A percentile compares a stretch with the other conserved stretches of the same genome.
Conservation (phyloP, 2,113 vertebrate species). For the Megaceryle torquata region DNA sequence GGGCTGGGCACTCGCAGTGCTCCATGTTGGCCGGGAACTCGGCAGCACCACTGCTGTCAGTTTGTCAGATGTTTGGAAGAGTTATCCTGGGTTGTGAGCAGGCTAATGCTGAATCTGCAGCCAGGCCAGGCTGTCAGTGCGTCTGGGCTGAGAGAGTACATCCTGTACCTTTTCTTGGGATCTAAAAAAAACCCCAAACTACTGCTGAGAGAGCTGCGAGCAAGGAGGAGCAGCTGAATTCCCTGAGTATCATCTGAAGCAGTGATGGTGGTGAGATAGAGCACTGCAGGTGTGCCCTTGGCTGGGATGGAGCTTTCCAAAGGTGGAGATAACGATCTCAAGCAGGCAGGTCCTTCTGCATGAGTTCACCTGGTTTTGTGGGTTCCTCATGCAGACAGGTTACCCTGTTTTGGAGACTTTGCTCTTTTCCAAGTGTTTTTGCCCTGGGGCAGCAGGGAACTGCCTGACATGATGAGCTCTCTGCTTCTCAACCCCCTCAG, state of each 20-base stretch:
- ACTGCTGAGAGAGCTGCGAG: neutral
- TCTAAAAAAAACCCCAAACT: neutral
- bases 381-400: neutral
- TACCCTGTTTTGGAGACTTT: neutral
- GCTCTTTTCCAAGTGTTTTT: neutral
- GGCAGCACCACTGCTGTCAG: rapidly evolving
- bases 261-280: neutral
- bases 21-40: neutral
- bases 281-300: neutral
- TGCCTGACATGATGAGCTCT: neutral
- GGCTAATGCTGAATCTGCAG: neutral
- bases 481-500: neutral
- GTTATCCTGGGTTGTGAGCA: neutral
- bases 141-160: neutral
- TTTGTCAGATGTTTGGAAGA: conserved; percentile 43
- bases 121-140: neutral
- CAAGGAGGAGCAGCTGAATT: conserved; percentile 15
- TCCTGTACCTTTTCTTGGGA: conserved; percentile 39
- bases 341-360: neutral
- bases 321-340: neutral
- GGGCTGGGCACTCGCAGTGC: neutral
- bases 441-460: neutral
- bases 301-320: neutral
- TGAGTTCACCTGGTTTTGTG: neutral
- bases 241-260: neutral